Base-by-base conservation (phyloP, 2,113 vertebrate genomes). In the Chaetura pelagica region DNA sequence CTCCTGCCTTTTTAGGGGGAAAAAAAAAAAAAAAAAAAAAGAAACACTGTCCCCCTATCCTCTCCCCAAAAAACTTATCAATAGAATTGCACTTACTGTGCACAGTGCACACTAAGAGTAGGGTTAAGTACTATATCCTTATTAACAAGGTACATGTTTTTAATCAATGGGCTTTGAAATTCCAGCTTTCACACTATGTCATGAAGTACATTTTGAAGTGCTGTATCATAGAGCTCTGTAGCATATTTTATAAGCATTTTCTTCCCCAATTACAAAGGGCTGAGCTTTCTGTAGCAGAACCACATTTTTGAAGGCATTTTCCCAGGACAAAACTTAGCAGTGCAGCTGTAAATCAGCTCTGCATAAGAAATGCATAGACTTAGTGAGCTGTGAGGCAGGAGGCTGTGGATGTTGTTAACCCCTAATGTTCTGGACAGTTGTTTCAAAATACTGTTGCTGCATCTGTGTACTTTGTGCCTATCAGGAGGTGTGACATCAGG, bases 61-160 rank as follows among this genome's bases (percentile, higher is more conserved):
- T 38, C 35, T 17, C 10, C 21, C 10, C 4, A 16, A 46, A 29
- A 44, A 19, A 2, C 20, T 35, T 77, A 34, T 79, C 88, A 67
- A 82, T 67, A 94, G 77, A 80, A 54, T 9, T 29, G 26, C 26
- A 84, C 38, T 95, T 80, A 81, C 48, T 64, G 80, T 61, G 42
- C 81, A 84, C 23, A 63, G 34, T 78, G 74, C 38, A 67, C 89
- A 57, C 68, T 84, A 93, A 89, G 88, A 92, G 74, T 55, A 86
- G n/a, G 34, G 24, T 80, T 83, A 90, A 93, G 44, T 63, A 74
- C 68, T 81, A 15, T 51, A 86, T 80, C 48, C 46, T 90, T 92
- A 97, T 93, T 96, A 94, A 46, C 40, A 77, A 38, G 30, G 52
- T 78, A 69, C 34, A 81, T 93, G 34, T 52, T 94, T 89, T 89